These are phyloP conservation scores for Thalassoma bifasciatum DNA, from an alignment of 2,113 vertebrate genomes.

Conservation along the genomic window DNA sequence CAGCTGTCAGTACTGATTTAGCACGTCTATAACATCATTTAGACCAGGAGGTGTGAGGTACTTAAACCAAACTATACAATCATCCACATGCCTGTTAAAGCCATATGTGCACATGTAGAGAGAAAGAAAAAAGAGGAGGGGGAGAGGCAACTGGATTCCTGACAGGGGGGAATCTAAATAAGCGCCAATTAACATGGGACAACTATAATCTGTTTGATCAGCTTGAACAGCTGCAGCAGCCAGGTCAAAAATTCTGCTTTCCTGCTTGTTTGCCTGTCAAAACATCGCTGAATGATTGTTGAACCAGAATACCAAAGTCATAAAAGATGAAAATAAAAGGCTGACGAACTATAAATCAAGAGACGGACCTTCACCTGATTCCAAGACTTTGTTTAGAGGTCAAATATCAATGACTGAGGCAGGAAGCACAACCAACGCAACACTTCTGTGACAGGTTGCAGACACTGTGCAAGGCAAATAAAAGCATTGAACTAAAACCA, in stretches of 20 bases:
- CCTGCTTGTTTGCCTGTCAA: slow-evolving; percentile 23
- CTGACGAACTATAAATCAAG: neutral
- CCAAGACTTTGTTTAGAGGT: neutral
- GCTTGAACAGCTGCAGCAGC: slow-evolving; percentile 56
- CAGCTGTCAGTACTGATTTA: slow-evolving; percentile 59
- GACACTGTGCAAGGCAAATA: slow-evolving; percentile 21
- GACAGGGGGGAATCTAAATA: slow-evolving; percentile 46
- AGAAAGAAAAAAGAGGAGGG: neutral
- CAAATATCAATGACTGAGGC: slow-evolving; percentile 18
- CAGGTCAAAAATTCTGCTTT: slow-evolving; percentile 24
- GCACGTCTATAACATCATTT: slow-evolving; percentile 28
- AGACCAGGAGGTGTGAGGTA: slow-evolving; percentile 34
- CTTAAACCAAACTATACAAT: slow-evolving; percentile 38
- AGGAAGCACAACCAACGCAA: neutral
- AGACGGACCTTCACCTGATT: neutral
- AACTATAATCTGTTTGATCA: slow-evolving; percentile 68
- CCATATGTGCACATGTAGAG: slow-evolving; percentile 35
- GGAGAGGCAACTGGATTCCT: slow-evolving; percentile 36
- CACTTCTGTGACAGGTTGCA: slow-evolving; percentile 16
- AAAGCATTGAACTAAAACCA: slow-evolving; percentile 23
- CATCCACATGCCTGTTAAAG: slow-evolving; percentile 41
- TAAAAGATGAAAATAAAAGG: neutral
- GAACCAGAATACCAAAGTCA: slow-evolving; percentile 25
- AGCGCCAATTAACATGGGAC: slow-evolving; percentile 61
- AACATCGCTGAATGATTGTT: slow-evolving; percentile 21